A percentile compares a stretch with the other conserved stretches of the same genome.
Evolutionary conservation across 2,797 vertebrate genomes (phyloP).

Genomic region (Acanthurus tractus): DNA sequence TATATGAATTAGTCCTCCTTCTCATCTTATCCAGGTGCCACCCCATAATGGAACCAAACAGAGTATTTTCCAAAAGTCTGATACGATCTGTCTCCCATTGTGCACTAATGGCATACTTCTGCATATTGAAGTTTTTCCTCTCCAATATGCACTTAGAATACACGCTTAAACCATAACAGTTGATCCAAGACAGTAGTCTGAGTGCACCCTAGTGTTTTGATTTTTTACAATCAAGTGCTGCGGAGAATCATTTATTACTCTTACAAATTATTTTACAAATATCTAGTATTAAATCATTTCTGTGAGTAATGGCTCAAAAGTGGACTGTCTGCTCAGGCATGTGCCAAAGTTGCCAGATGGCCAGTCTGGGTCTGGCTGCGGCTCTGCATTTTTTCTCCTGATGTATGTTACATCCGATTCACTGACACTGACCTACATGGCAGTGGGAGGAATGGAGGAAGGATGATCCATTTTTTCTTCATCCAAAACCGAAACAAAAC

Average conservation of each 20-base stretch:
- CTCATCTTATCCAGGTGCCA: no score
- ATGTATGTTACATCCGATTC: constrained; percentile 73
- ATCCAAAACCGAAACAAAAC: constrained; percentile 64
- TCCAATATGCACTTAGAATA: background rate
- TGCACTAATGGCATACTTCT: no score
- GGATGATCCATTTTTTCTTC: constrained; percentile 60
- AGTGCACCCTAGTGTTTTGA: constrained; percentile 27
- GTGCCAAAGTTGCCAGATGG: constrained; percentile 72
- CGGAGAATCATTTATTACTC: constrained; percentile 38
- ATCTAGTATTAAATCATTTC: constrained; percentile 58
- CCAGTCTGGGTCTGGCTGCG: constrained; percentile 62
- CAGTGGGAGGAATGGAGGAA: constrained; percentile 62
- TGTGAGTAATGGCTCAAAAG: constrained; percentile 57
- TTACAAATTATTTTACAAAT: constrained; percentile 52
- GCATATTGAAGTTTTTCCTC: background rate
- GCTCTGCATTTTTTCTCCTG: constrained; percentile 49
- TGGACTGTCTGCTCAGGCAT: constrained; percentile 30
- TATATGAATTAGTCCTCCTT: no score
- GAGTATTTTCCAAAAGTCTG: no score
- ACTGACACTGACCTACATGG: constrained; percentile 72
- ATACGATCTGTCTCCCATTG: no score
- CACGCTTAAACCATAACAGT: background rate
- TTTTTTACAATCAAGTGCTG: constrained; percentile 39
- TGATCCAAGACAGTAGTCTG: constrained; percentile 9
- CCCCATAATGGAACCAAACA: no score